phyloP scores from a whole-genome alignment of 2,113 vertebrate species.

The Macroglossus sobrinus region DNA sequence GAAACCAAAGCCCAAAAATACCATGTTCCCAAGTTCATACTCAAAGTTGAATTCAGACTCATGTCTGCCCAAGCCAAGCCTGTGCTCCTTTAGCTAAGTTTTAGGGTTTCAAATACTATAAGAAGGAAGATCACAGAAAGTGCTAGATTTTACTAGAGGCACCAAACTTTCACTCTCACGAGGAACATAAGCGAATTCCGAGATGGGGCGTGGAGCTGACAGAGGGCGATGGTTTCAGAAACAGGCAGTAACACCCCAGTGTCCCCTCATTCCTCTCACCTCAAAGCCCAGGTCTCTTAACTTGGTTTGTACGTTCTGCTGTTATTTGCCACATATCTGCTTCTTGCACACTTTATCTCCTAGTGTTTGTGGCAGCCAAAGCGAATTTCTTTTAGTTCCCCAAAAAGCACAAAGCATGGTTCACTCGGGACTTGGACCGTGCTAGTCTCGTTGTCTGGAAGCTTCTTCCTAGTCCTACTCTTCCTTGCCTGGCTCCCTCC shows the following conservation, averaged over 20 bases:
- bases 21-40: background rate
- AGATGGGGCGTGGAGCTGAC: rapidly evolving
- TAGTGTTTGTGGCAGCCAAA: background rate
- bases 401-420: too few species aligned
- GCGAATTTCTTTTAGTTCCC: background rate
- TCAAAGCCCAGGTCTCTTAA: background rate
- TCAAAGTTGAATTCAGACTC: background rate
- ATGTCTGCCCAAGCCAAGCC: background rate
- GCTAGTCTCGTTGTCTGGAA: background rate
- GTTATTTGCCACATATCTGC: background rate
- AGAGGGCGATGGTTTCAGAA: background rate
- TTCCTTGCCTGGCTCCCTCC: background rate
- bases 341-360: background rate
- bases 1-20: background rate
- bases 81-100: background rate
- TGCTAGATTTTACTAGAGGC: background rate
- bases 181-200: background rate
- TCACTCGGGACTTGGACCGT: rapidly evolving
- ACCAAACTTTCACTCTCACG: rapidly evolving
- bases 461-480: background rate
- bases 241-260: background rate
- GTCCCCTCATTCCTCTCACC: background rate
- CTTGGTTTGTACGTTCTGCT: background rate
- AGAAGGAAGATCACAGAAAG: background rate
- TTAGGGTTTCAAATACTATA: rapidly evolving